A percentile compares a stretch with the other conserved stretches of the same genome.
Evolutionary conservation across 1,140 invertebrate species (phyloP).

Genomic region (Tetraneura akinire): DNA sequence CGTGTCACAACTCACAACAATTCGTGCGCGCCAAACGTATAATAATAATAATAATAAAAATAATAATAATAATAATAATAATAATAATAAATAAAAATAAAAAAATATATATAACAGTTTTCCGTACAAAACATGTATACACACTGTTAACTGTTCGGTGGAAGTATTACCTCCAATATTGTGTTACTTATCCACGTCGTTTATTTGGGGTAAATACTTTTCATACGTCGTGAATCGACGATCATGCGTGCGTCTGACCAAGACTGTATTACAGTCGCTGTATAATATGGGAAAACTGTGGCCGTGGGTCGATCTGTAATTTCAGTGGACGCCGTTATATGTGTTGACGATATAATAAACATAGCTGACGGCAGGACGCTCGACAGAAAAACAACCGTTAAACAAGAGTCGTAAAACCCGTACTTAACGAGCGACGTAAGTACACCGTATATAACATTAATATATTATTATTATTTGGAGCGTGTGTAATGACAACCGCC

Average conservation of each 20-base stretch:
- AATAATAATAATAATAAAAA: background rate
- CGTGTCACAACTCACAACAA: conserved; percentile 36
- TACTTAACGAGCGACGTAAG: background rate
- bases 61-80: too few species aligned
- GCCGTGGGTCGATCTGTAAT: background rate
- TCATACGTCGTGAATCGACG: background rate
- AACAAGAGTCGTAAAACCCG: conserved; percentile 25
- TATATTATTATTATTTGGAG: too few species aligned
- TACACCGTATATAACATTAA: background rate
- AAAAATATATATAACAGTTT: too few species aligned
- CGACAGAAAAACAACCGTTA: conserved; percentile 20
- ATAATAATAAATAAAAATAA: too few species aligned
- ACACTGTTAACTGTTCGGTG: too few species aligned
- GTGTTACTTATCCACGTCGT: too few species aligned
- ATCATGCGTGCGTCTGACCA: background rate
- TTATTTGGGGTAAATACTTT: too few species aligned
- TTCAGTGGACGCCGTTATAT: too few species aligned
- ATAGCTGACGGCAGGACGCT: background rate
- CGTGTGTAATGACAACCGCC: background rate
- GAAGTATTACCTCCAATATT: too few species aligned
- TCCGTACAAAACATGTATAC: background rate
- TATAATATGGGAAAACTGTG: background rate
- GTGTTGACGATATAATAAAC: conserved; percentile 6
- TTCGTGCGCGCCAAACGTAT: conserved; percentile 13
- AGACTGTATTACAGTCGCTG: too few species aligned